These are phyloP conservation scores for Euschistus heros DNA, from an alignment of 1,140 invertebrate genomes.

Conservation along the genomic window DNA sequence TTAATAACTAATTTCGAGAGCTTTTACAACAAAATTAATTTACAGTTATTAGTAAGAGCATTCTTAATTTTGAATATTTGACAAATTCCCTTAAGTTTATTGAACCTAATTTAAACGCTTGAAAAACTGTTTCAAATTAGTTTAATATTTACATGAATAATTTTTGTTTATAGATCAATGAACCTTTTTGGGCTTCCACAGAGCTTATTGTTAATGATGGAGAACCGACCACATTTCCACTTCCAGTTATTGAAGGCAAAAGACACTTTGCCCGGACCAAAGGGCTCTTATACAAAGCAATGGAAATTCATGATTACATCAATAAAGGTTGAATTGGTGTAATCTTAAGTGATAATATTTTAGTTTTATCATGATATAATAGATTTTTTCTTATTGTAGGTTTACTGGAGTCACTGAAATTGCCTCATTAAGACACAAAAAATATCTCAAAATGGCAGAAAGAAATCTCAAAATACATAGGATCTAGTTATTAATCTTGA, in stretches of 20 bases:
- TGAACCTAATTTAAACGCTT: neutral
- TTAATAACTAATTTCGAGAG: too few relatives aligned
- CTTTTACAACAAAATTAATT: too few relatives aligned
- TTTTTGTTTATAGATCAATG: neutral
- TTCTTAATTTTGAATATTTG: too few relatives aligned
- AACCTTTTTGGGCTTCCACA: constrained; percentile 1
- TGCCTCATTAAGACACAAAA: neutral
- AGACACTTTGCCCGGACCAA: neutral
- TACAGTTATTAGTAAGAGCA: too few relatives aligned
- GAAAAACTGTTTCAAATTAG: neutral
- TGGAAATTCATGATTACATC: neutral
- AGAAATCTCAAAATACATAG: neutral
- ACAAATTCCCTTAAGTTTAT: neutral
- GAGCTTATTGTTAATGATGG: neutral
- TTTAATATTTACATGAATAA: neutral
- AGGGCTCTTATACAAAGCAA: neutral
- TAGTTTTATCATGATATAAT: neutral
- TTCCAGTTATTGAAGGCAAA: neutral
- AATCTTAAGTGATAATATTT: neutral
- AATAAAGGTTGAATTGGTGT: neutral
- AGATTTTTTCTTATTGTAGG: neutral
- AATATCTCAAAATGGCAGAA: neutral
- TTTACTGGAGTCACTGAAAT: neutral
- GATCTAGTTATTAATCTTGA: too few relatives aligned
- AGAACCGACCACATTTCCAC: neutral